Evolutionary conservation across 2,888 invertebrate species (phyloP).

Genomic region (Pollenia amentaria): DNA sequence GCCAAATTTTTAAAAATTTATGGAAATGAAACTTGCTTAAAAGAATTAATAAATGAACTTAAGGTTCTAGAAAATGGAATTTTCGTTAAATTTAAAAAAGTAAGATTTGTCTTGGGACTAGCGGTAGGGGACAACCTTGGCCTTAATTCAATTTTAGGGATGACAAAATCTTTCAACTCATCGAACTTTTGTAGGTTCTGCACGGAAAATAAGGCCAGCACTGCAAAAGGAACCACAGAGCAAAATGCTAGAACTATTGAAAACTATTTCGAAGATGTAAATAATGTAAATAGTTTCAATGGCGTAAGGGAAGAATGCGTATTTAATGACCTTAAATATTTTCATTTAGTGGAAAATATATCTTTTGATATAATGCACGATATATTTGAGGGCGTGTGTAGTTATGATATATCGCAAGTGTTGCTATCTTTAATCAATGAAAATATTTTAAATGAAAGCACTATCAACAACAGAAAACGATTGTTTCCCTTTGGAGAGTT

Average conservation of each 20-base stretch:
- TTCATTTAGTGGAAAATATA: slow-evolving; percentile 71
- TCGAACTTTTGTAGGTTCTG: slow-evolving; percentile 21
- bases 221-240: neutral
- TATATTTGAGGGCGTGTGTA: slow-evolving; percentile 72
- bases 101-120: neutral
- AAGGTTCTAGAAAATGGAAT: neutral
- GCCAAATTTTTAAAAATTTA: slow-evolving; percentile 26
- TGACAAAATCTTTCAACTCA: slow-evolving; percentile 46
- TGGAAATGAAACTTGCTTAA: slow-evolving; percentile 15
- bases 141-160: slow-evolving; percentile 42
- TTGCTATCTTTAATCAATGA: slow-evolving; percentile 55
- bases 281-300: neutral
- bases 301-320: slow-evolving; percentile 66
- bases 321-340: slow-evolving; percentile 62
- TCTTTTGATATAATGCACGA: slow-evolving; percentile 75
- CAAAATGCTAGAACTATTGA: neutral
- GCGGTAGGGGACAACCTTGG: neutral
- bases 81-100: neutral
- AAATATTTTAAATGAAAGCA: neutral
- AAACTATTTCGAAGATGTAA: slow-evolving; percentile 1
- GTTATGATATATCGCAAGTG: slow-evolving; percentile 71
- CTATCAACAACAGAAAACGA: slow-evolving; percentile 69
- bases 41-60: neutral
- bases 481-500: slow-evolving; percentile 68
- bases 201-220: neutral